A percentile compares a stretch with the other conserved stretches of the same genome.
Evolutionary conservation across 2,113 vertebrate genomes (phyloP).

Genomic region (Epinephelus moara): DNA sequence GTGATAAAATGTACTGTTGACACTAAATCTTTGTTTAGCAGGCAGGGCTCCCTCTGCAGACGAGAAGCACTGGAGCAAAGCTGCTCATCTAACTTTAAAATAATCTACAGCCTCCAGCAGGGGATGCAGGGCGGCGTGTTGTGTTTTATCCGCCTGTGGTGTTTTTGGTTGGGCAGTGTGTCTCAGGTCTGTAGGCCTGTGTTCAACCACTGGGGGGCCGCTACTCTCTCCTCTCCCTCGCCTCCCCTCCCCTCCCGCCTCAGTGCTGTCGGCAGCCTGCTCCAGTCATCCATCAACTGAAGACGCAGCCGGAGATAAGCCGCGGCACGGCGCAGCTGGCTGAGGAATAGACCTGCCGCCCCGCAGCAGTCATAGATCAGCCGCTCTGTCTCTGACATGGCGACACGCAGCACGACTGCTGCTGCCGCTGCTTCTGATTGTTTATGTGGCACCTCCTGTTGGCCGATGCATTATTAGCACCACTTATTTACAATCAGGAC

Average conservation of each 20-base stretch:
- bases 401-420: conserved; percentile 45
- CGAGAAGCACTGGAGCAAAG: background rate
- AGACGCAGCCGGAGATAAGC: conserved; percentile 80
- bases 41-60: conserved; percentile 24
- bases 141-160: conserved; percentile 27
- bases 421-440: conserved; percentile 50
- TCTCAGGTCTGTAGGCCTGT: conserved; percentile 49
- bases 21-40: conserved; percentile 14
- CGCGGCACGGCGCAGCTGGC: conserved; percentile 66
- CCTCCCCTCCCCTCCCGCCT: background rate
- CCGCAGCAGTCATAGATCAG: conserved; percentile 73
- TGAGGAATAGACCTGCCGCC: conserved; percentile 72
- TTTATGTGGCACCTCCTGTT: conserved; percentile 80
- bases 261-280: conserved; percentile 47
- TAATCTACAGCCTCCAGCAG: conserved; percentile 33
- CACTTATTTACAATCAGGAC: conserved; percentile 42
- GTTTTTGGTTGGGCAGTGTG: conserved; percentile 12
- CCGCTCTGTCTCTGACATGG: conserved; percentile 56
- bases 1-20: conserved; percentile 46
- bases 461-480: conserved; percentile 69
- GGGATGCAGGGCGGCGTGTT: conserved; percentile 9
- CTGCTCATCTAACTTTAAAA: conserved; percentile 29
- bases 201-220: conserved; percentile 75
- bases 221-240: conserved; percentile 7
- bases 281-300: conserved; percentile 78